These are phyloP conservation scores for Dendrolimus pini DNA, from an alignment of 2,888 invertebrate genomes.

Conservation along the genomic window DNA sequence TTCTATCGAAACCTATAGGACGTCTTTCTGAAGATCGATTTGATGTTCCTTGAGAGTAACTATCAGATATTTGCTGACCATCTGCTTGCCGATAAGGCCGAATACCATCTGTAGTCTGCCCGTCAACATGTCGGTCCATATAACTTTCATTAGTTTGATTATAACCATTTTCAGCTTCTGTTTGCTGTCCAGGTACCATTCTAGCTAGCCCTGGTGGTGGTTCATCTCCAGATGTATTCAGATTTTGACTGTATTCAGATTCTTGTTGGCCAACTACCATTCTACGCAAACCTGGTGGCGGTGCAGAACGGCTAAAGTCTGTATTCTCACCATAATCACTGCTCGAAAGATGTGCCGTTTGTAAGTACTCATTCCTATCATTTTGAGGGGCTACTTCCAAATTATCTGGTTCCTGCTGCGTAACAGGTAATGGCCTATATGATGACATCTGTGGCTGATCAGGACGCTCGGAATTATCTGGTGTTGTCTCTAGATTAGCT, in stretches of 20 bases:
- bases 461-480: conserved; percentile 82
- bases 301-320: conserved; percentile 61
- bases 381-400: conserved; percentile 80
- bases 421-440: conserved; percentile 33
- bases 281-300: conserved; percentile 80
- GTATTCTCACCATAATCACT: conserved; percentile 65
- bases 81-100: conserved; percentile 62
- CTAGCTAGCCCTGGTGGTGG: conserved; percentile 71
- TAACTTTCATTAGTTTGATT: conserved; percentile 53
- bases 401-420: conserved; percentile 67
- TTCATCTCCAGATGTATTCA: conserved; percentile 56
- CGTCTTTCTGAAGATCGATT: conserved; percentile 46
- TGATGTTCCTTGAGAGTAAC: conserved; percentile 39
- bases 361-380: conserved; percentile 85
- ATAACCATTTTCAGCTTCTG: conserved; percentile 50
- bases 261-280: conserved; percentile 82
- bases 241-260: conserved; percentile 54
- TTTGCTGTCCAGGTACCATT: conserved; percentile 73
- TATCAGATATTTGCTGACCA: conserved; percentile 55
- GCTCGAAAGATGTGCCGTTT: conserved; percentile 84
- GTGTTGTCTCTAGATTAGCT: conserved; percentile 80
- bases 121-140: conserved; percentile 62
- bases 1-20: conserved; percentile 75
- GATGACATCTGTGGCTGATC: conserved; percentile 58
- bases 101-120: conserved; percentile 48